Evolutionary conservation across 1,140 invertebrate genomes (phyloP).

Genomic region (Drosophila equinoxialis): DNA sequence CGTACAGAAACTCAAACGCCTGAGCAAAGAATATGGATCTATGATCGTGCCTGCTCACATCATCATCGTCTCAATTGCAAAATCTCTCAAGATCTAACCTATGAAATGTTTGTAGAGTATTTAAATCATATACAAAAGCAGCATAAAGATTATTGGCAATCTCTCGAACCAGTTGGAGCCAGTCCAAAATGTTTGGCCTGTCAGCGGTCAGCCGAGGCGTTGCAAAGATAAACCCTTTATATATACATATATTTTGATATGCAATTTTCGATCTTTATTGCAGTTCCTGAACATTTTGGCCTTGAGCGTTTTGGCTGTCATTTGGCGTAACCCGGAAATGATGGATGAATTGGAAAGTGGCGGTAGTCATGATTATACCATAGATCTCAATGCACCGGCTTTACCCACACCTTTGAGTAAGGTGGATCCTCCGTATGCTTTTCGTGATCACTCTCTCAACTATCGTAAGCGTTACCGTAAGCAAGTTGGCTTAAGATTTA

Average conservation of each 20-base stretch:
- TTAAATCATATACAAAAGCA: conserved; percentile 43
- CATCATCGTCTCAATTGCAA: conserved; percentile 59
- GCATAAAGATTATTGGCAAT: conserved; percentile 46
- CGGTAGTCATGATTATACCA: conserved; percentile 77
- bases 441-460: conserved; percentile 85
- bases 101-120: conserved; percentile 42
- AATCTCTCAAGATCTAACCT: conserved; percentile 34
- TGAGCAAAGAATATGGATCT: conserved; percentile 50
- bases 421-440: conserved; percentile 86
- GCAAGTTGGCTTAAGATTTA: conserved; percentile 23
- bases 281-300: conserved; percentile 89
- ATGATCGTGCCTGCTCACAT: conserved; percentile 47
- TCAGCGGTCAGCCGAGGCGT: neutral
- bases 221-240: neutral
- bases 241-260: conserved; percentile 1
- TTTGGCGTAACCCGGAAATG: conserved; percentile 88
- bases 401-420: conserved; percentile 88
- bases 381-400: conserved; percentile 83
- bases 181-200: conserved; percentile 32
- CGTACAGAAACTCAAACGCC: conserved; percentile 28
- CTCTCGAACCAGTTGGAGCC: conserved; percentile 27
- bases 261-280: conserved; percentile 40
- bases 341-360: conserved; percentile 84
- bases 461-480: conserved; percentile 85
- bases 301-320: conserved; percentile 88